These are phyloP conservation scores for Listronotus oregonensis DNA, from an alignment of 1,140 invertebrate genomes.

Conservation along the genomic window DNA sequence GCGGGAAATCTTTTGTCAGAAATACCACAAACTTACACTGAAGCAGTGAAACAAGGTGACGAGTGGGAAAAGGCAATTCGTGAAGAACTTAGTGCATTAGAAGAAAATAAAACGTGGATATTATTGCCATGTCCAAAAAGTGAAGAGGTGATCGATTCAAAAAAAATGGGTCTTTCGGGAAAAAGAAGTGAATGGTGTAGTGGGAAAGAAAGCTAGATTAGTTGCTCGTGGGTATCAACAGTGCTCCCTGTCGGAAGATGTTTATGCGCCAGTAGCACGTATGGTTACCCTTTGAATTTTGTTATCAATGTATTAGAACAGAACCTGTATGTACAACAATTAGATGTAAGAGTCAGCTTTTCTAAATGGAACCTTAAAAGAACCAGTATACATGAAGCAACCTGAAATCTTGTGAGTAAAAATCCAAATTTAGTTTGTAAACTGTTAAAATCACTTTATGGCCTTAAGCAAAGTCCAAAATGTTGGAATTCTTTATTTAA, in stretches of 20 bases:
- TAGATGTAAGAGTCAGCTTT: too few relatives aligned
- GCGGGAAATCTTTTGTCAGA: too few relatives aligned
- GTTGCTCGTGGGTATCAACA: conserved; percentile 38
- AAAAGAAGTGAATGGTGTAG: background rate
- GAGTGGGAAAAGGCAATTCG: too few relatives aligned
- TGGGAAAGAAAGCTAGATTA: background rate
- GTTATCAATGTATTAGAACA: conserved; percentile 12
- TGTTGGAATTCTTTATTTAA: conserved; percentile 38
- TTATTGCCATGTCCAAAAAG: too few relatives aligned
- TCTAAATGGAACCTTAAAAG: too few relatives aligned
- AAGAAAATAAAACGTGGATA: too few relatives aligned
- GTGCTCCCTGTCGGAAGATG: conserved; percentile 21
- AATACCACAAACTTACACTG: too few relatives aligned
- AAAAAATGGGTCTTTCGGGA: conserved; percentile 2
- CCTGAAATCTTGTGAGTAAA: conserved; percentile 7
- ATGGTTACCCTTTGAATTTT: conserved; percentile 18
- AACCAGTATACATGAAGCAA: conserved; percentile 23
- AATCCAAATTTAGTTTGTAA: conserved; percentile 19
- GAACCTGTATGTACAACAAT: too few relatives aligned
- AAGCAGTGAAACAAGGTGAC: too few relatives aligned
- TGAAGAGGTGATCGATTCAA: too few relatives aligned
- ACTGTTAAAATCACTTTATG: conserved; percentile 36
- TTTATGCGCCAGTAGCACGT: conserved; percentile 16
- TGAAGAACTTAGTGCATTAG: too few relatives aligned
- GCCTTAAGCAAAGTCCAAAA: conserved; percentile 46